Base-by-base conservation (phyloP, 2,888 invertebrate species). In the Scotopteryx bipunctaria region DNA sequence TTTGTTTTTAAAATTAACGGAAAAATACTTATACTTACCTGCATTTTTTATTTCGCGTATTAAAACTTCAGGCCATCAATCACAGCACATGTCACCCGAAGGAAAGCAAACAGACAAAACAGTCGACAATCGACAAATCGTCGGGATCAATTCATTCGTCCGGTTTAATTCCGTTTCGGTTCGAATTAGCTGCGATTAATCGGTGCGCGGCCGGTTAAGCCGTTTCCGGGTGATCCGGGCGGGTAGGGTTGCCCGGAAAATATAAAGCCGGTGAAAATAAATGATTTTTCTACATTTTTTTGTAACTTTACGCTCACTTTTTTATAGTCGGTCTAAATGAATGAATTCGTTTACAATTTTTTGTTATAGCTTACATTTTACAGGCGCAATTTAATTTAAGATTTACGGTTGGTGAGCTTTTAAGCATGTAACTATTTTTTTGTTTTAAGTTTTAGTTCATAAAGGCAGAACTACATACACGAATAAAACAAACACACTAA, bases 141-240 rank as follows among this genome's bases (percentile, higher is more conserved):
- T 82, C 71, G 78, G 86, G 89, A 81, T 89, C 86, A 88, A 85
- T 85, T 79, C 83, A 87, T 86, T 87, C 83, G 88, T 84, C 86
- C 87, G 83, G 81, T 87, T 83, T 86, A 86, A 88, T 87, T 88
- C 88, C 80, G 83, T 85, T 87, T 83, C 83, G 76, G 88, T 83
- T 84, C 78, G 85, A 85, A 87, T 89, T 89, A 89, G 85, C 76
- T 77, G 83, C 88, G 86, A 88, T 89, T 89, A 88, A 90, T 88
- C 81, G 85, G 73, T 74, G 78, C 73, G 76, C 78, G 78, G 76
- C 81, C 82, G 83, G 84, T 78, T 86, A 86, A 86, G 84, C 86
- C 84, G 69, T 42, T 62, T 67, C 71, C 71, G 69, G 71, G 55
- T 61, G 54, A 62, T 61, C 66, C 61, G 61, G 64, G 49, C 53